Conservation (phyloP, 2,888 invertebrate species). For the Perizoma affinitatum region DNA sequence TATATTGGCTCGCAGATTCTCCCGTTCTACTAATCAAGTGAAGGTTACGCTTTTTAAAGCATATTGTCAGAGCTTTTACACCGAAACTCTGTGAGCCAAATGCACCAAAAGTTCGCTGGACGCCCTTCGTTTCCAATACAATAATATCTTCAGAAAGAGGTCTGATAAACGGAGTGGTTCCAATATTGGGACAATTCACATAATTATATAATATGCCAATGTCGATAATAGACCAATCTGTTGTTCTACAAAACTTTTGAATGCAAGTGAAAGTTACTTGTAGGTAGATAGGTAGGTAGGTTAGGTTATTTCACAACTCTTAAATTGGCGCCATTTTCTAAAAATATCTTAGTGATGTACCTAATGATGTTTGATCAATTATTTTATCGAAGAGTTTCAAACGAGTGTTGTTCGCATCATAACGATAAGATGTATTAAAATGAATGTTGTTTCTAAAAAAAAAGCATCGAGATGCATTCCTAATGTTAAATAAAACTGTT, state of each 20-base stretch:
- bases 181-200: too few species aligned
- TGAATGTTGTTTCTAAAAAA: conserved; percentile 30
- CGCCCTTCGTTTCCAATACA: too few species aligned
- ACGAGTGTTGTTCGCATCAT: conserved; percentile 33
- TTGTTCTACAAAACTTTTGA: background rate
- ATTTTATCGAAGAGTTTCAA: background rate
- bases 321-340: conserved; percentile 19
- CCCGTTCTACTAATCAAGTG: too few species aligned
- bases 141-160: too few species aligned
- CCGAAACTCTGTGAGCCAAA: too few species aligned
- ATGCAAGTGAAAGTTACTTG: background rate
- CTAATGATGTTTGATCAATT: too few species aligned
- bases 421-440: conserved; percentile 29
- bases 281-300: background rate
- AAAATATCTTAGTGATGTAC: background rate
- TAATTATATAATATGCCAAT: background rate
- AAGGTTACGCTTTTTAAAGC: too few species aligned
- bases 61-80: too few species aligned
- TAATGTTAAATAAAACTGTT: conserved; percentile 17
- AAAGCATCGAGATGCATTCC: conserved; percentile 17
- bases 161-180: too few species aligned
- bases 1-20: too few species aligned
- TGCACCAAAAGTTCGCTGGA: too few species aligned
- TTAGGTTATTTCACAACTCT: background rate
- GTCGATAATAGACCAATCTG: conserved; percentile 12